Evolutionary conservation across 2,888 invertebrate genomes (phyloP).

Genomic region (Drosophila meridiana): DNA sequence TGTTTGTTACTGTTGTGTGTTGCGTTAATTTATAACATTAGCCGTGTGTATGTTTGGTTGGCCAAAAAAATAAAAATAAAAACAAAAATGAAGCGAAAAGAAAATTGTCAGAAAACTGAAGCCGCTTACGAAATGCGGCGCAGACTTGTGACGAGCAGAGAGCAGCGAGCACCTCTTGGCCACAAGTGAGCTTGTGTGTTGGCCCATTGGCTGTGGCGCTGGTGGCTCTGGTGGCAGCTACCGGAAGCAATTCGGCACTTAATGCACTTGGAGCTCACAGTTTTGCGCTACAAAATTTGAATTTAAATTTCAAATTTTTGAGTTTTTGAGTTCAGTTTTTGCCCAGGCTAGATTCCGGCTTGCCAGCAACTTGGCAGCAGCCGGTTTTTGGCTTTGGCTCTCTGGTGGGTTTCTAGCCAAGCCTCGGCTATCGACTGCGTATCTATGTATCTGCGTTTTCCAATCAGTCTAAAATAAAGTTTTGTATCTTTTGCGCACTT

Average conservation of each 20-base stretch:
- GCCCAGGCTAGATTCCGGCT: constrained; percentile 55
- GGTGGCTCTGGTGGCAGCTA: constrained; percentile 39
- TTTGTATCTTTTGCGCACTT: constrained; percentile 37
- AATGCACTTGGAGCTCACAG: constrained; percentile 61
- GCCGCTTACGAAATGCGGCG: constrained; percentile 62
- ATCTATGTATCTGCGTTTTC: constrained; percentile 19
- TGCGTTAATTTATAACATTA: constrained; percentile 72
- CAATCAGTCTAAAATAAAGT: constrained; percentile 23
- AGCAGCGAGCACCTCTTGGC: constrained; percentile 30
- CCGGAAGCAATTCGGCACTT: constrained; percentile 74
- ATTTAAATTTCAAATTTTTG: constrained; percentile 58
- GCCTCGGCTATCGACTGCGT: constrained; percentile 8
- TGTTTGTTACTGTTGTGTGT: constrained; percentile 48
- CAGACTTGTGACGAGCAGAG: constrained; percentile 52
- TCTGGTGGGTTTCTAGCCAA: constrained; percentile 29
- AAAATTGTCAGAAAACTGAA: constrained; percentile 60
- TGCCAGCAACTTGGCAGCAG: constrained; percentile 35
- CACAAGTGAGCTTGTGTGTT: constrained; percentile 32
- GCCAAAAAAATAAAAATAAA: constrained; percentile 42
- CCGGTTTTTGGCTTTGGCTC: constrained; percentile 31
- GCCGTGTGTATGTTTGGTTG: constrained; percentile 45
- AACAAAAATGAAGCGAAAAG: constrained; percentile 48
- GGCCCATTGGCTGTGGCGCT: constrained; percentile 43
- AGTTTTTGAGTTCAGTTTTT: constrained; percentile 26
- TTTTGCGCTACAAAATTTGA: constrained; percentile 47